phyloP scores from a whole-genome alignment of 2,888 invertebrate species.

The Andrena flavipes region DNA sequence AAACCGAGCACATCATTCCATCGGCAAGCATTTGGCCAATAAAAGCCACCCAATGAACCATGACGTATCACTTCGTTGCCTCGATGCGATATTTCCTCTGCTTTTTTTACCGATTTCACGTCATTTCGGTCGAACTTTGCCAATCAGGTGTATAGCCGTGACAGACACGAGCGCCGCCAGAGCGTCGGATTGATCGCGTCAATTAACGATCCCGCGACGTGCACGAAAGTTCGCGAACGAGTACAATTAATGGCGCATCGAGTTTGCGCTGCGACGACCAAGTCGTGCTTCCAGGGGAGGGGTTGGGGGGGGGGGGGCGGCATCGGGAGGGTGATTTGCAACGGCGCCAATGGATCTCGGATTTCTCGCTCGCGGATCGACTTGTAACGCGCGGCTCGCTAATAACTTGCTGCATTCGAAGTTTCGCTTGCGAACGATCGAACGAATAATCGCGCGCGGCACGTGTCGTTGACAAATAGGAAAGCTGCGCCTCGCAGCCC shows the following conservation, averaged over 20 bases:
- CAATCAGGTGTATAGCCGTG: conserved; percentile 39
- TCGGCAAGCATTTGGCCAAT: not conserved
- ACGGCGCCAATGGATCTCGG: conserved; percentile 41
- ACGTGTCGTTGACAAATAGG: conserved; percentile 69
- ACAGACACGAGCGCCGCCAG: conserved; percentile 30
- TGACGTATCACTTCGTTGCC: not conserved
- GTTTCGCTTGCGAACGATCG: conserved; percentile 27
- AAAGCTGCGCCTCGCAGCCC: conserved; percentile 47
- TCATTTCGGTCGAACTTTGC: conserved; percentile 31
- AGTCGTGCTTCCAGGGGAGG: not conserved
- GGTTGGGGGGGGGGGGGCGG: not conserved
- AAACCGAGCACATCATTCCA: not conserved
- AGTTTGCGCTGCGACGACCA: conserved; percentile 25
- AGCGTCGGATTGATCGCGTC: conserved; percentile 65
- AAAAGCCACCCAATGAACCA: not conserved
- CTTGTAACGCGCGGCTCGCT: conserved; percentile 13
- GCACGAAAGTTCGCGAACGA: conserved; percentile 67
- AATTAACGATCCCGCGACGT: conserved; percentile 60
- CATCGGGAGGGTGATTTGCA: conserved; percentile 45
- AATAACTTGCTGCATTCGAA: conserved; percentile 34
- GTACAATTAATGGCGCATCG: conserved; percentile 69
- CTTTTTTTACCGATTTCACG: not conserved
- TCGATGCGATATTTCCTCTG: not conserved
- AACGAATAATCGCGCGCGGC: conserved; percentile 44
- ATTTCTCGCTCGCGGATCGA: conserved; percentile 18